Percentiles rank a stretch among this genome's conserved stretches.
phyloP scores from a whole-genome alignment of 2,797 vertebrate genomes.

The Molossus molossus region DNA sequence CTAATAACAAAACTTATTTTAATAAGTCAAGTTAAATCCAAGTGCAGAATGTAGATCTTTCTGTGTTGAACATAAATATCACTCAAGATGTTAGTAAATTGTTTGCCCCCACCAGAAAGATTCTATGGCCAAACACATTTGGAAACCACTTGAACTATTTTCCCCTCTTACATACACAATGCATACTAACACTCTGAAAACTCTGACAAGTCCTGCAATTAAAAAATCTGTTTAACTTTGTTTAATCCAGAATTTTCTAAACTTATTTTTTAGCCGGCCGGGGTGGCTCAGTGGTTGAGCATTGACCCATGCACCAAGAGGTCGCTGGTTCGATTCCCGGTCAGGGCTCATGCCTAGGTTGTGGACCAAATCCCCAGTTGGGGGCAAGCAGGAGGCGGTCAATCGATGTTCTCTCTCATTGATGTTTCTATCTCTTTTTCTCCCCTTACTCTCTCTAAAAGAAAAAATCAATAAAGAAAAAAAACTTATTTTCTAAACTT shows the following conservation, averaged over 20 bases:
- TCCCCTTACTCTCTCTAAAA: too few relatives aligned
- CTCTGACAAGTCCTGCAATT: background rate
- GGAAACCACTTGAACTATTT: background rate
- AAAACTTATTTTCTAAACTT: background rate
- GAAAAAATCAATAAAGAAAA: too few relatives aligned
- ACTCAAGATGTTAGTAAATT: background rate
- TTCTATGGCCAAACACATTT: background rate
- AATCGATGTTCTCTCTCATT: too few relatives aligned
- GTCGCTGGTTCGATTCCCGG: too few relatives aligned
- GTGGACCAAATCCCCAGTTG: too few relatives aligned
- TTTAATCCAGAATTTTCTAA: conserved; percentile 23
- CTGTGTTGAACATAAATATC: background rate
- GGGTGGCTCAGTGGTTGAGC: too few relatives aligned
- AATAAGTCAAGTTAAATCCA: background rate
- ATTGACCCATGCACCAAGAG: too few relatives aligned
- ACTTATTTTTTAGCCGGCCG: background rate
- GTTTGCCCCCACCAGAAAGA: background rate
- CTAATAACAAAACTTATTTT: background rate
- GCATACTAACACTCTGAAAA: background rate
- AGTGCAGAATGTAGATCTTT: background rate
- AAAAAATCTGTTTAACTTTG: background rate
- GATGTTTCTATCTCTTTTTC: too few relatives aligned
- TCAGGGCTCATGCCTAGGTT: too few relatives aligned
- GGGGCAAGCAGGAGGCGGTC: too few relatives aligned
- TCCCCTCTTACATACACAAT: background rate